phyloP scores from a whole-genome alignment of 2,797 vertebrate genomes.

The Australoheros facetus region DNA sequence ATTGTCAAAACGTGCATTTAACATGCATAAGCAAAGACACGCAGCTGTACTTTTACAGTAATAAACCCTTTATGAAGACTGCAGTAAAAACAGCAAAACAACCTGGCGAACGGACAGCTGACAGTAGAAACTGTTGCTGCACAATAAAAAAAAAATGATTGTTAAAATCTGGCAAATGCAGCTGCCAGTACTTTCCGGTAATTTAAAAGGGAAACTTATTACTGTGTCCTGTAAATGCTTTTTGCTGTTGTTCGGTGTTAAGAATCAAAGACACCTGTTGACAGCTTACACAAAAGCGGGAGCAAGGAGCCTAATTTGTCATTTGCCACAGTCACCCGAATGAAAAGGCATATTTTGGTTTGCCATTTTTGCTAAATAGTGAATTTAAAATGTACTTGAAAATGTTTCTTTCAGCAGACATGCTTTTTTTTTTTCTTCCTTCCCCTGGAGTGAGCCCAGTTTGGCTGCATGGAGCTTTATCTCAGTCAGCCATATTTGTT shows the following conservation, averaged over 20 bases:
- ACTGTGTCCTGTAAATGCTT: background rate
- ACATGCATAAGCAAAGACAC: background rate
- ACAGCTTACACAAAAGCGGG: constrained; percentile 8
- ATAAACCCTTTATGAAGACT: background rate
- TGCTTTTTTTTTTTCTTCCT: background rate
- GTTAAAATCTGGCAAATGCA: background rate
- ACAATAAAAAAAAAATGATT: background rate
- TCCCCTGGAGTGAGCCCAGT: constrained; percentile 2
- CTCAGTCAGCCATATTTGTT: constrained; percentile 55
- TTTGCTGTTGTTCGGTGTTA: constrained; percentile 4
- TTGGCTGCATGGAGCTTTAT: constrained; percentile 28
- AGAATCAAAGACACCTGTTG: constrained; percentile 17
- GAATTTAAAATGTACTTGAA: constrained; percentile 28
- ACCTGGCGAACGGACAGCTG: background rate
- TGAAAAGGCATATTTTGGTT: constrained; percentile 1
- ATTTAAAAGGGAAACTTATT: background rate
- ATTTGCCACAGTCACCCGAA: background rate
- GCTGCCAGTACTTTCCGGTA: background rate
- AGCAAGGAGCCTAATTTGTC: background rate
- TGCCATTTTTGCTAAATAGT: constrained; percentile 10
- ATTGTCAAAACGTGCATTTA: background rate
- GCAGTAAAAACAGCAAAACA: background rate
- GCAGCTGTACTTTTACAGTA: background rate
- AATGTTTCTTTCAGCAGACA: constrained; percentile 8
- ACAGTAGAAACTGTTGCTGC: background rate